Percentiles rank a stretch among this genome's conserved stretches.
Conservation (phyloP, 2,113 vertebrate species). For the Pomatorhinus ruficollis region DNA sequence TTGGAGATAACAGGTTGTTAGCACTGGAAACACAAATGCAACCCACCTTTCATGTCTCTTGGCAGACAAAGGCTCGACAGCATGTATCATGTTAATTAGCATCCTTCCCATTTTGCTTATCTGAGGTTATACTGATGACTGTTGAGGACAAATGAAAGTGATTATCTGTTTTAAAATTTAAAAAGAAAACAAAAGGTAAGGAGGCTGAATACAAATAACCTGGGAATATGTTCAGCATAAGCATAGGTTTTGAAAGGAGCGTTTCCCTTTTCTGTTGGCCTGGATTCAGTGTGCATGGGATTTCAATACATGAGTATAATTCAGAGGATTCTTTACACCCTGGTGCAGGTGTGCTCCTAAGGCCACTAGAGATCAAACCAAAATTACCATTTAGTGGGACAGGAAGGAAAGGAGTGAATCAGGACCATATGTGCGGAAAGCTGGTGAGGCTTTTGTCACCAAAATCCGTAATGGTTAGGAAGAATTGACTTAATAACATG, state of each 20-base stretch:
- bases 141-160: conserved; percentile 2
- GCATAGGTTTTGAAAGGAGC: not conserved
- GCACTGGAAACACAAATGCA: not conserved
- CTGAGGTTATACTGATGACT: not conserved
- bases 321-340: not conserved
- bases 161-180: not conserved
- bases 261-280: not conserved
- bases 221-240: not conserved
- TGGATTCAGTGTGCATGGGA: not conserved
- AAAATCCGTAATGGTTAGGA: not conserved
- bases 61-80: not conserved
- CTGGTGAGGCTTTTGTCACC: not conserved
- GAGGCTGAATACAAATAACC: not conserved
- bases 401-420: not conserved
- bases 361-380: not conserved
- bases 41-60: not conserved
- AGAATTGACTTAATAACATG: not conserved
- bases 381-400: not conserved
- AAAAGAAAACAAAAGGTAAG: not conserved
- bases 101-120: not conserved
- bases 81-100: not conserved
- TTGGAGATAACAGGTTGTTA: conserved; percentile 26
- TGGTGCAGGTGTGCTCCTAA: not conserved
- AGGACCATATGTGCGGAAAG: not conserved
- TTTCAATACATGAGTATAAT: not conserved